Percentiles rank a stretch among this genome's conserved stretches.
Evolutionary conservation across 1,140 invertebrate genomes (phyloP).

Genomic region (Musca vetustissima): DNA sequence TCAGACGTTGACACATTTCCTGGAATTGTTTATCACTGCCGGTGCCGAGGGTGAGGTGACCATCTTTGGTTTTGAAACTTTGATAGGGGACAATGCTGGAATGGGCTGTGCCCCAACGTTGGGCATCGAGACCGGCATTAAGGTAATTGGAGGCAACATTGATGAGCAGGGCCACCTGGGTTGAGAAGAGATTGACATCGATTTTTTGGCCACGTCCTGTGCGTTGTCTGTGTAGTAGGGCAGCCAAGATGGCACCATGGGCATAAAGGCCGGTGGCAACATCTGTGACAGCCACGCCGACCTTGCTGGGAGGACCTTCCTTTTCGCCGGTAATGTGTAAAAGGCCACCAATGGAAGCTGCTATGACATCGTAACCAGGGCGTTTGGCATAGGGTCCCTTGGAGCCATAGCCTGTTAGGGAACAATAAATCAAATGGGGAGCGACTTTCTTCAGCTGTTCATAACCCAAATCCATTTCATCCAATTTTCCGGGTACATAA

Average conservation of each 20-base stretch:
- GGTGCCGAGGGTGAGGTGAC: constrained; percentile 81
- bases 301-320: constrained; percentile 84
- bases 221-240: constrained; percentile 74
- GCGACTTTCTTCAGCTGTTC: constrained; percentile 69
- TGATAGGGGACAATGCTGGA: constrained; percentile 95
- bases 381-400: constrained; percentile 81
- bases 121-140: constrained; percentile 78
- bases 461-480: constrained; percentile 78
- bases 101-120: constrained; percentile 86
- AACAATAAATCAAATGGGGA: constrained; percentile 89
- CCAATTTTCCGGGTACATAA: constrained; percentile 88
- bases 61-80: constrained; percentile 78
- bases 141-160: constrained; percentile 91
- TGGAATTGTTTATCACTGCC: constrained; percentile 79
- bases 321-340: constrained; percentile 85
- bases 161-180: constrained; percentile 84
- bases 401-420: constrained; percentile 89
- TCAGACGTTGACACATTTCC: constrained; percentile 68
- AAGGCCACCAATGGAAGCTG: constrained; percentile 87
- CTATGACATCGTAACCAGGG: constrained; percentile 95
- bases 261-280: constrained; percentile 91
- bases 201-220: constrained; percentile 89
- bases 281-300: constrained; percentile 92
- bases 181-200: constrained; percentile 90
- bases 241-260: constrained; percentile 93